phyloP scores from a whole-genome alignment of 2,113 vertebrate genomes.

The Struthidea cinerea region DNA sequence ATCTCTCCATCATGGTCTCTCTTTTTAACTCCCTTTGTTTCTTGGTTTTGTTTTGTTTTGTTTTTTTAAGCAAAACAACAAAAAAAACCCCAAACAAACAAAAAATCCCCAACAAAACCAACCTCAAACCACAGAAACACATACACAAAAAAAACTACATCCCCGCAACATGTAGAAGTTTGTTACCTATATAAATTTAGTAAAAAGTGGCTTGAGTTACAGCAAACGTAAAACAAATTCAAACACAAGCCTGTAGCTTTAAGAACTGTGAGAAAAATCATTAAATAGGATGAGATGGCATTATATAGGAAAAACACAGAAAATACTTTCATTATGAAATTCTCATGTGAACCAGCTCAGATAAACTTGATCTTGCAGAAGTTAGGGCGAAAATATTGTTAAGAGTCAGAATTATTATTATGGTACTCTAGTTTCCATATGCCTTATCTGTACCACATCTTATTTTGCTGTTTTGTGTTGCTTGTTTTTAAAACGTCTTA shows the following conservation, averaged over 20 bases:
- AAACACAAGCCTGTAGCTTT: background rate
- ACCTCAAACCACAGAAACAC: background rate
- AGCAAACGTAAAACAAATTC: background rate
- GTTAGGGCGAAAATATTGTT: background rate
- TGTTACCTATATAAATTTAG: background rate
- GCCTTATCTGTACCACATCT: background rate
- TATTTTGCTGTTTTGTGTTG: background rate
- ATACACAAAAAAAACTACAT: fast-evolving
- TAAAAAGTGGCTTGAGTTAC: background rate
- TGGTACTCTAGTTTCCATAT: background rate
- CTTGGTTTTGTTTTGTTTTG: background rate
- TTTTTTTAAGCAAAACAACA: background rate
- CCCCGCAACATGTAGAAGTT: background rate
- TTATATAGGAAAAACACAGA: background rate
- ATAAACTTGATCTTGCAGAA: background rate
- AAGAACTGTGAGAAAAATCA: background rate
- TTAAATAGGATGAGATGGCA: background rate
- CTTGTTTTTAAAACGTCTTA: background rate
- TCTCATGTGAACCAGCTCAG: background rate
- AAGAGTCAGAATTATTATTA: background rate
- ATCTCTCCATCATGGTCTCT: fast-evolving
- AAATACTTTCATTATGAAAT: background rate
- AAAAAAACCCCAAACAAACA: background rate
- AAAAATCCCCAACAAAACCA: background rate
- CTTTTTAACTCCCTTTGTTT: background rate